Conservation (phyloP, 1,140 invertebrate genomes). For the Lordiphosa mommai region DNA sequence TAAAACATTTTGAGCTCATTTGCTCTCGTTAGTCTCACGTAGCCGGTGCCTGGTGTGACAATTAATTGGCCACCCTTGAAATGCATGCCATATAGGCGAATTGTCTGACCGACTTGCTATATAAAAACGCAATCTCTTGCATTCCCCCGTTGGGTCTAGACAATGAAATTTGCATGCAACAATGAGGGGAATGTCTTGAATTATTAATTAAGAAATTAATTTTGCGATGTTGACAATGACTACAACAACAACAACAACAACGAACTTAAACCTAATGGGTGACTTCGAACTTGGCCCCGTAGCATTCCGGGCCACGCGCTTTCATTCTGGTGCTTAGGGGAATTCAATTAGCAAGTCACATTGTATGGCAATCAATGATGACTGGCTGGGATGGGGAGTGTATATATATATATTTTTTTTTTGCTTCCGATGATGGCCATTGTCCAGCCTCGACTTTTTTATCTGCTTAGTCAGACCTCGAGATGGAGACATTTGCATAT, state of each 20-base stretch:
- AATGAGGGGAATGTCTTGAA: conserved; percentile 45
- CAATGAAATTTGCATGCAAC: conserved; percentile 44
- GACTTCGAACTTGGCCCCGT: conserved; percentile 21
- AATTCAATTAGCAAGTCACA: conserved; percentile 52
- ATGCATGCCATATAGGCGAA: too few species aligned
- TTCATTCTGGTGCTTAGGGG: conserved; percentile 24
- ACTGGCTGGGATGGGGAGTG: neutral
- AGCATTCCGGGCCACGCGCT: conserved; percentile 47
- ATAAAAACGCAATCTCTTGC: neutral
- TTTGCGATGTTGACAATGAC: conserved; percentile 25
- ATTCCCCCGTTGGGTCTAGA: neutral
- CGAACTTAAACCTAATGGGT: conserved; percentile 17
- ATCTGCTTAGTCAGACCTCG: conserved; percentile 26
- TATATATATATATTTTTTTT: neutral
- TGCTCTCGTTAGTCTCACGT: too few species aligned
- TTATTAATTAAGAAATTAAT: conserved; percentile 66
- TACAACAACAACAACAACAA: neutral
- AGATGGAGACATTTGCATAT: conserved; percentile 32
- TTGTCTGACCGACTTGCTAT: neutral
- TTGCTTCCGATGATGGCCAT: conserved; percentile 10
- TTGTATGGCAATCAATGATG: conserved; percentile 36
- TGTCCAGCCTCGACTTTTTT: conserved; percentile 6
- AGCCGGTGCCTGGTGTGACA: too few species aligned
- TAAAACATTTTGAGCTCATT: too few species aligned
- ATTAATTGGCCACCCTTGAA: too few species aligned